Percentiles rank a stretch among this genome's conserved stretches.
Evolutionary conservation across 2,113 vertebrate genomes (phyloP).

Genomic region (Oreotrochilus melanogaster): DNA sequence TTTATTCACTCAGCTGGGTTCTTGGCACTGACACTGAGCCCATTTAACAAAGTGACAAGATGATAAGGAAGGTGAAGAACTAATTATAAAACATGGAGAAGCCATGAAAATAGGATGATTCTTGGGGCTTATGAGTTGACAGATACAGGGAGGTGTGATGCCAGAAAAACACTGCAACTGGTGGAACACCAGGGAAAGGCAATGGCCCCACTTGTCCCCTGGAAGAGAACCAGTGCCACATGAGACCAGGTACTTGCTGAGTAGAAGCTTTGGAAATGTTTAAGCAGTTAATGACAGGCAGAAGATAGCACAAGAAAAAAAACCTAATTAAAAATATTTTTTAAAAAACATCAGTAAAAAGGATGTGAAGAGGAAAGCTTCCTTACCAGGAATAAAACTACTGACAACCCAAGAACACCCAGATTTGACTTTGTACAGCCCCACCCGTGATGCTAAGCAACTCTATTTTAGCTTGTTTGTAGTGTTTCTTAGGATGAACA

Average conservation of each 20-base stretch:
- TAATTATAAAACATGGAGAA: conserved; percentile 35
- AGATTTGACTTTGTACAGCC: background rate
- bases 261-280: background rate
- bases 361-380: background rate
- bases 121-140: background rate
- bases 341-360: fast-evolving
- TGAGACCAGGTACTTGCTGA: background rate
- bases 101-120: conserved; percentile 31
- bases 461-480: background rate
- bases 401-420: background rate
- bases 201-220: background rate
- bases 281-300: background rate
- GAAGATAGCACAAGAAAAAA: background rate
- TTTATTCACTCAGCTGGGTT: conserved; percentile 21
- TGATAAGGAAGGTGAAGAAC: background rate
- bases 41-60: conserved; percentile 51
- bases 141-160: conserved; percentile 43
- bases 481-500: background rate
- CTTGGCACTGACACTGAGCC: background rate
- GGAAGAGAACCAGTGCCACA: background rate
- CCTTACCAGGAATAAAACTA: background rate
- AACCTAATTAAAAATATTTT: background rate
- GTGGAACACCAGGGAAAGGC: background rate
- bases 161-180: background rate
- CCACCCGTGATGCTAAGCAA: background rate